These are phyloP conservation scores for Pterocles orientalis DNA, from an alignment of 2,113 vertebrate species.

Conservation along the genomic window DNA sequence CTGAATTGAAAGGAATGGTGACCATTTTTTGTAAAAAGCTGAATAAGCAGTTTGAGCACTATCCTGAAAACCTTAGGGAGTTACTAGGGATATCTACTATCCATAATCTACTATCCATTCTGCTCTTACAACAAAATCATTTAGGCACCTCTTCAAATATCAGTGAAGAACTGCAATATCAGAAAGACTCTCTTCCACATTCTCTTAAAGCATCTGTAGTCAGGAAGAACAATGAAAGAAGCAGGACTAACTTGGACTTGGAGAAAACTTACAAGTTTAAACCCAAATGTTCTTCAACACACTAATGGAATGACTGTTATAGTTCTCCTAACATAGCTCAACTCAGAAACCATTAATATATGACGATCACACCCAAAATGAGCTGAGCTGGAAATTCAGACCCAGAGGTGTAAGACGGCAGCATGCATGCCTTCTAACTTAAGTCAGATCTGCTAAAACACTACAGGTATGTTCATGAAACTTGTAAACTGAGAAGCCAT, in stretches of 20 bases:
- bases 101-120: conserved; percentile 13
- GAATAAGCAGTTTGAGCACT: conserved; percentile 58
- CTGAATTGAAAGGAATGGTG: conserved; percentile 47
- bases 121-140: neutral
- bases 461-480: neutral
- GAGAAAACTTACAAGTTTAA: conserved; percentile 23
- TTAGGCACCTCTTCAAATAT: conserved; percentile 47
- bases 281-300: neutral
- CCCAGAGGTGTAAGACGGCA: neutral
- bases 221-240: neutral
- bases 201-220: conserved; percentile 24
- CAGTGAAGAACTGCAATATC: conserved; percentile 20
- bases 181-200: conserved; percentile 17
- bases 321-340: neutral
- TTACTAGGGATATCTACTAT: neutral
- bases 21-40: conserved; percentile 43
- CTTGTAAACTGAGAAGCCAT: conserved; percentile 21
- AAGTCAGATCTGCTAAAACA: neutral
- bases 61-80: conserved; percentile 34
- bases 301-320: neutral
- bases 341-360: neutral
- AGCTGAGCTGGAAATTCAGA: neutral
- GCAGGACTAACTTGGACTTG: conserved; percentile 24
- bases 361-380: neutral
- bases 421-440: neutral